Base-by-base conservation (phyloP, 2,797 vertebrate genomes). In the Pelobates cultripes region DNA sequence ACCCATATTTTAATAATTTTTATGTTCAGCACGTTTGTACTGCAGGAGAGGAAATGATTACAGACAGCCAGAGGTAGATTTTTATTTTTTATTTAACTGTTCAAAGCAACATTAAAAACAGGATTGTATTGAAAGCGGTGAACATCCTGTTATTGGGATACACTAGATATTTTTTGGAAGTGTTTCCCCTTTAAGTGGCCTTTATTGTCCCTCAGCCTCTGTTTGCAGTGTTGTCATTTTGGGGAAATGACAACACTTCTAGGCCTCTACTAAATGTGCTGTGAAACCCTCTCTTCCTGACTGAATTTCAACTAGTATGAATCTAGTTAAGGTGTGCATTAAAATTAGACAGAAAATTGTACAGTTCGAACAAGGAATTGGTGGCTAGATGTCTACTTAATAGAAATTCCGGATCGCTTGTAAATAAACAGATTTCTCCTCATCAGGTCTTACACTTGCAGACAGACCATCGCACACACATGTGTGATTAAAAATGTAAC, bases 401-500 rank as follows among this genome's bases (percentile, higher is more conserved):
- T 70, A 41, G 15, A 73, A 70, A 75, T 43, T 5, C 57, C 12
- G 3, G 47, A 10, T 51, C 5, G 43, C 7, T n/a, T 73, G 17
- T 57, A 77, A 73, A 67, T 60, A 73, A 77, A 73, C 75, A 17
- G 10, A 4, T 4, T 64, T 7, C 61, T 73, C 14, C 28, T 28
- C 42, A 42, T 51, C 44, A 80, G 43, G n/a, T 28, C 15, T 17
- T 5, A 53, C 12, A n/a, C 69, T 63, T 63, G 55, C 17, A 78
- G 67, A 67, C 9, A 61, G 70, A 63, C 73, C 71, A 83, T 78
- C 43, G 73, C 75, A 72, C 69, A 72, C 45, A 72, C 67, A 6
- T 9, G n/a, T 63, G 47, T 64, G 57, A 78, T 83, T 78, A 83
- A 83, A 78, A 61, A 78, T 83, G 76, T 83, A 83, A 14, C 57